A percentile compares a stretch with the other conserved stretches of the same genome.
Conservation (phyloP, 2,797 vertebrate species). For the Darevskia mixta region DNA sequence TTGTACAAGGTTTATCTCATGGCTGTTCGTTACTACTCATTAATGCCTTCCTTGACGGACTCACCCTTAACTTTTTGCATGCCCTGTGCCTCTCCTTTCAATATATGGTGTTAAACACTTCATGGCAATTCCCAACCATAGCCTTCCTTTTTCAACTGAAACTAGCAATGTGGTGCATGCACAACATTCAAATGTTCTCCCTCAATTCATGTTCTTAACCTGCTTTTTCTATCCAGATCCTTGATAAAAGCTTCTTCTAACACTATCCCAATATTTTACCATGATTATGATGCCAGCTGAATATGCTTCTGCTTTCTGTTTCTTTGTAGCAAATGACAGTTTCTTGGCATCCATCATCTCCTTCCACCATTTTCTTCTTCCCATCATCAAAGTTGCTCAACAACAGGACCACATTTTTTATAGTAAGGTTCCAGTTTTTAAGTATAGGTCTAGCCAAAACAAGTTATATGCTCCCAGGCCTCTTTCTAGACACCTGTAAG, state of each 20-base stretch:
- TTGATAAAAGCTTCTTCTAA: not conserved
- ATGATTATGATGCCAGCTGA: not conserved
- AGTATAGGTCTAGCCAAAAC: not conserved
- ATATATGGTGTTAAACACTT: not conserved
- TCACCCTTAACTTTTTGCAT: not conserved
- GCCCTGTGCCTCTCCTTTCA: not conserved
- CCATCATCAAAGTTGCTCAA: not conserved
- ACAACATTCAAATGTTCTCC: not conserved
- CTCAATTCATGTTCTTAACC: not conserved
- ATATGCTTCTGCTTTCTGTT: not conserved
- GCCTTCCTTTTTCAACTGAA: not conserved
- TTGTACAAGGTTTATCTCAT: not conserved
- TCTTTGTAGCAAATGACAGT: not conserved
- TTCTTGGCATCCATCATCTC: constrained; percentile 10
- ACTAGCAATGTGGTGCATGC: not conserved
- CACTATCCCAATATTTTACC: not conserved
- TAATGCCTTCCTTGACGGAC: not conserved
- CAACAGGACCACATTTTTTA: not conserved
- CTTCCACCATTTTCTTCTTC: not conserved
- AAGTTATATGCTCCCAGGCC: no score
- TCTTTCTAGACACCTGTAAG: no score
- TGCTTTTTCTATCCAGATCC: not conserved
- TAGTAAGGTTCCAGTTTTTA: not conserved
- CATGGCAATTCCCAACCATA: not conserved
- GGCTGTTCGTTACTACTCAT: not conserved